Conservation (phyloP, 2,113 vertebrate species). For the Alethe castanea region DNA sequence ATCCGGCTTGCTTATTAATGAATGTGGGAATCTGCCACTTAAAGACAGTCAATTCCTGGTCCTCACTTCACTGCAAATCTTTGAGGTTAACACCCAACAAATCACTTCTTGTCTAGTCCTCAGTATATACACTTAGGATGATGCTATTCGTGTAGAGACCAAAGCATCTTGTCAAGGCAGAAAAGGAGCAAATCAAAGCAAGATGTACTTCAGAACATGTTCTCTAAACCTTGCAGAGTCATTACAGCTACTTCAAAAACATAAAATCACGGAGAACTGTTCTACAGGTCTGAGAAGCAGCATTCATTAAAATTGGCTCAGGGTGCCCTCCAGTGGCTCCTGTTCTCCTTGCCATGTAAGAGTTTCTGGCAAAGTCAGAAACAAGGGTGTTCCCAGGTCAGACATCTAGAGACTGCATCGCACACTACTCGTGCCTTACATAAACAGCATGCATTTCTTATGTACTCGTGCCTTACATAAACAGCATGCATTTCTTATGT, state of each 20-base stretch:
- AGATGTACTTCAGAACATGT: background rate
- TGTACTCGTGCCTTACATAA: background rate
- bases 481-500: background rate
- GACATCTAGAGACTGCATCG: background rate
- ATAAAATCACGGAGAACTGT: fast-evolving
- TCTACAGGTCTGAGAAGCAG: background rate
- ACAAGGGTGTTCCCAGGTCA: background rate
- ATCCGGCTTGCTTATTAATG: background rate
- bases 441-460: too few species aligned
- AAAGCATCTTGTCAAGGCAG: background rate
- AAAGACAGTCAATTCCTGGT: background rate
- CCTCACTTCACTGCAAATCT: background rate
- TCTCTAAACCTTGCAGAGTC: background rate
- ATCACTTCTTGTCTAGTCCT: background rate
- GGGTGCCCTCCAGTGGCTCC: background rate
- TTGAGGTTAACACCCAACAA: background rate
- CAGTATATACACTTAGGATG: background rate
- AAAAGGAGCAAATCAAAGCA: background rate
- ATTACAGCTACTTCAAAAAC: background rate
- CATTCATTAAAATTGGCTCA: background rate
- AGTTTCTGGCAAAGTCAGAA: background rate
- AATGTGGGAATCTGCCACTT: background rate
- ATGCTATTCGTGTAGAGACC: background rate
- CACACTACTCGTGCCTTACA: fast-evolving
- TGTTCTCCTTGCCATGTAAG: background rate